Conservation (phyloP, 2,888 invertebrate species). For the Cephus runcator region DNA sequence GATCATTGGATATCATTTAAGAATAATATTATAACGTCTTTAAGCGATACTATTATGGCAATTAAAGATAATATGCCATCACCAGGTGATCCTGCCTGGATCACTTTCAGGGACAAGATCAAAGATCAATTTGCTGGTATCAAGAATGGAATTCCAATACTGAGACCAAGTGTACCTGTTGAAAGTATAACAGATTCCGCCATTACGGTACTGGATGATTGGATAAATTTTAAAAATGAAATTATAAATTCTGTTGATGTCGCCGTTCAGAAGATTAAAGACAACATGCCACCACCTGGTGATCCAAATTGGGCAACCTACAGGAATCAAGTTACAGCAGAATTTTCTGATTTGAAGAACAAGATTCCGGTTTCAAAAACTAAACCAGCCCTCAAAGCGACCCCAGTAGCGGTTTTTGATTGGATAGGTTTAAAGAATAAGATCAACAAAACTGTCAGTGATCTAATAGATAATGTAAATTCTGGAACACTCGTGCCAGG, state of each 20-base stretch:
- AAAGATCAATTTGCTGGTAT: conserved; percentile 23
- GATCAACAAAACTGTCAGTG: conserved; percentile 6
- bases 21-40: conserved; percentile 17
- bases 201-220: conserved; percentile 15
- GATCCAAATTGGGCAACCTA: conserved; percentile 24
- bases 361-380: conserved; percentile 1
- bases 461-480: neutral
- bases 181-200: neutral
- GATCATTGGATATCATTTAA: conserved; percentile 30
- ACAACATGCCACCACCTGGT: conserved; percentile 21
- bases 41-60: conserved; percentile 20
- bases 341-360: conserved; percentile 12
- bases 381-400: neutral
- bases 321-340: conserved; percentile 14
- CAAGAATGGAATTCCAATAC: conserved; percentile 6
- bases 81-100: conserved; percentile 31
- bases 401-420: neutral
- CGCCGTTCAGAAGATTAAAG: conserved; percentile 22
- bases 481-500: neutral
- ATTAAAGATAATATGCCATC: conserved; percentile 26
- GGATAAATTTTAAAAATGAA: conserved; percentile 26
- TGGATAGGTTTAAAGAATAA: neutral
- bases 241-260: conserved; percentile 22
- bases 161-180: neutral
- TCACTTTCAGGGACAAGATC: conserved; percentile 25